A percentile compares a stretch with the other conserved stretches of the same genome.
Conservation (phyloP, 1,140 invertebrate species). For the Zaprionus tsacasi region DNA sequence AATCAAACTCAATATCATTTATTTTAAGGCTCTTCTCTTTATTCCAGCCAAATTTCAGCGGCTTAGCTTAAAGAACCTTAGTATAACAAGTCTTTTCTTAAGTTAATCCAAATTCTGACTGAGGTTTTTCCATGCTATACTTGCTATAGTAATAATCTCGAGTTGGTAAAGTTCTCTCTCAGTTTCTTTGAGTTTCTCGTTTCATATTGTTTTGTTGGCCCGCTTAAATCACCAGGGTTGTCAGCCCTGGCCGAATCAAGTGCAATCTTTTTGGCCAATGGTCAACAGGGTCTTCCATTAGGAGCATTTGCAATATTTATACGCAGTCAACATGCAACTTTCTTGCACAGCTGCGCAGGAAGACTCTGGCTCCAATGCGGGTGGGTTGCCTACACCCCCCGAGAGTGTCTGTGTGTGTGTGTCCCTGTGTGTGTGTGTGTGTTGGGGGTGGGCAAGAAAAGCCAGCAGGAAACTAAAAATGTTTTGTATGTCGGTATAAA, state of each 20-base stretch:
- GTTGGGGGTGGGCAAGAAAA: conserved; percentile 49
- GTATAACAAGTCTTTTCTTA: too few relatives aligned
- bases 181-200: too few relatives aligned
- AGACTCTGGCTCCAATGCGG: conserved; percentile 29
- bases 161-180: background rate
- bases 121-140: background rate
- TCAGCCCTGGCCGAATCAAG: conserved; percentile 9
- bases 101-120: too few relatives aligned
- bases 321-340: conserved; percentile 42
- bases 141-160: background rate
- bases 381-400: conserved; percentile 36
- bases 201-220: background rate
- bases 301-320: conserved; percentile 44
- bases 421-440: background rate
- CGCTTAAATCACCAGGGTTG: conserved; percentile 23
- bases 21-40: background rate
- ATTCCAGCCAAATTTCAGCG: background rate
- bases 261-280: conserved; percentile 28
- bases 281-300: conserved; percentile 38
- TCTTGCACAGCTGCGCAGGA: conserved; percentile 7
- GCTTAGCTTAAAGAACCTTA: too few relatives aligned
- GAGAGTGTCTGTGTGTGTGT: conserved; percentile 31
- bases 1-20: background rate
- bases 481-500: conserved; percentile 82
- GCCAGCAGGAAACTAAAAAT: conserved; percentile 82